Conservation (phyloP, 37 sponge, comb jelly and placozoan species). For the Chondrilla cf. caribensis region DNA sequence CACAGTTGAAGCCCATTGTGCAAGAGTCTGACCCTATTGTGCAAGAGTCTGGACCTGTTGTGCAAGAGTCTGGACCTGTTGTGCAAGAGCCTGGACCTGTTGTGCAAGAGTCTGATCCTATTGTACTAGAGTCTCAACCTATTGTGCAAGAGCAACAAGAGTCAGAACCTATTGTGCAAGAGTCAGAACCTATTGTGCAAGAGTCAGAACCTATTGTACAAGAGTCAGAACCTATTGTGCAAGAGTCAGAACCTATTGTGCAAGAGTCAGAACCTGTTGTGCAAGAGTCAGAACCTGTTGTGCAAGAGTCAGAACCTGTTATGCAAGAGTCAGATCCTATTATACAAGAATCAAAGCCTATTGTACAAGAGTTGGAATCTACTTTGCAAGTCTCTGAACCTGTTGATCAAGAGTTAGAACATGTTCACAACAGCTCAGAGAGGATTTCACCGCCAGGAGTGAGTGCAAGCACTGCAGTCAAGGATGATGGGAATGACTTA, state of each 20-base stretch:
- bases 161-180: background rate
- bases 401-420: background rate
- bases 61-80: no score
- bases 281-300: background rate
- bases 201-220: background rate
- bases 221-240: background rate
- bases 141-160: slow-evolving; percentile 1
- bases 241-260: background rate
- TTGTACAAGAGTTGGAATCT: background rate
- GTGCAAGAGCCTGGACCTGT: background rate
- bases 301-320: background rate
- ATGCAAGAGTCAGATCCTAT: background rate
- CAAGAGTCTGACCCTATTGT: background rate
- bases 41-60: background rate
- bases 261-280: background rate
- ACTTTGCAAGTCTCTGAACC: background rate
- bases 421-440: background rate
- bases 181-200: background rate
- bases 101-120: background rate
- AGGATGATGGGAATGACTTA: no score
- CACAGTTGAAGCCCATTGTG: background rate
- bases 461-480: no score
- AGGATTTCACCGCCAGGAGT: no score
- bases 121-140: background rate
- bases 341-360: background rate